phyloP scores from a whole-genome alignment of 2,888 invertebrate species.

The Agriotes lineatus region DNA sequence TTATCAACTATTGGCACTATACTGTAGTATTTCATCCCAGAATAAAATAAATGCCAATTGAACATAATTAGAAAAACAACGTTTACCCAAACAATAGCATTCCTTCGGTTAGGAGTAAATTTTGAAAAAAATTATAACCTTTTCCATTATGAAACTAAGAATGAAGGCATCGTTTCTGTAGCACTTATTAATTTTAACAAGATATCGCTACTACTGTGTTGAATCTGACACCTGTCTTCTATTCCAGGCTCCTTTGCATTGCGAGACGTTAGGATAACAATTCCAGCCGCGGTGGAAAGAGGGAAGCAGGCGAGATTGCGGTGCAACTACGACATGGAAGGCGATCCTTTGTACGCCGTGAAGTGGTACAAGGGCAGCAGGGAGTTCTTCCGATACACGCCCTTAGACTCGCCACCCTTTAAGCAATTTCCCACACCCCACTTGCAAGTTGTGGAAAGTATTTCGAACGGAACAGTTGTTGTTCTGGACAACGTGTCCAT shows the following conservation, averaged over 20 bases:
- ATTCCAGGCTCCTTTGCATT: constrained; percentile 62
- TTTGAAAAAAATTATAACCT: no score
- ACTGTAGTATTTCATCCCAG: no score
- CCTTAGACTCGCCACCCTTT: constrained; percentile 73
- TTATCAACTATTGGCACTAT: no score
- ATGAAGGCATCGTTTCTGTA: no score
- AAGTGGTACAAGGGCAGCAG: constrained; percentile 77
- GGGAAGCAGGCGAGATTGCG: constrained; percentile 74
- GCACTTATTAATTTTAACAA: no score
- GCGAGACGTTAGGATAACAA: constrained; percentile 74
- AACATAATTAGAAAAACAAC: no score
- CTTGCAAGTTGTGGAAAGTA: constrained; percentile 72
- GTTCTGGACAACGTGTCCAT: constrained; percentile 59
- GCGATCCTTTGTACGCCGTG: constrained; percentile 75
- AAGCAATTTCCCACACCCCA: constrained; percentile 75
- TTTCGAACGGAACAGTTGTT: constrained; percentile 61
- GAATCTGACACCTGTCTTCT: no score
- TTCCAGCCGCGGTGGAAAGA: constrained; percentile 75
- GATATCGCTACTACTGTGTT: no score
- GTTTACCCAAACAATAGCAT: no score
- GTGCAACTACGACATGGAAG: constrained; percentile 76
- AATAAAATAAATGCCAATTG: no score
- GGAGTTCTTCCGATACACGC: constrained; percentile 74
- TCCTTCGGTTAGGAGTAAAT: no score
- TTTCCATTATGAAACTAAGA: no score